A percentile compares a stretch with the other conserved stretches of the same genome.
phyloP scores from a whole-genome alignment of 2,797 vertebrate genomes.

The Xenopus petersii region DNA sequence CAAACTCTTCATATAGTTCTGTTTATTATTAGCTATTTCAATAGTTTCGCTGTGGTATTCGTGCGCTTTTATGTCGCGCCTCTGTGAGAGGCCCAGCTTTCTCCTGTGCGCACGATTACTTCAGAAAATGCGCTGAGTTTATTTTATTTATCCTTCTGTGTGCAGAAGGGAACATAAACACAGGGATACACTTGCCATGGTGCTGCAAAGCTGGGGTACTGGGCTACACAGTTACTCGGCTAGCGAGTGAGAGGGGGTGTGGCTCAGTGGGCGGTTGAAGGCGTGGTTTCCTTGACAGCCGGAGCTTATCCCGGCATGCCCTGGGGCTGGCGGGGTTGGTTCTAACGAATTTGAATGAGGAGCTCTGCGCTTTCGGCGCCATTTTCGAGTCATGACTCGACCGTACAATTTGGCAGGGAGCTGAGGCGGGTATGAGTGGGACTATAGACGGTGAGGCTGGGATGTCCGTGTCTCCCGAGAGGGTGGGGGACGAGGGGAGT shows the following conservation, averaged over 20 bases:
- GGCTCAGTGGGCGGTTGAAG: not conserved
- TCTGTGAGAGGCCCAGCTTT: no score
- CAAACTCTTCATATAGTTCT: no score
- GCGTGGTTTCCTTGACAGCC: constrained; percentile 51
- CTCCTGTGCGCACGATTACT: no score
- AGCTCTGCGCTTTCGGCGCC: constrained; percentile 93
- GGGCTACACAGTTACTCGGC: no score
- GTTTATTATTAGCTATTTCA: no score
- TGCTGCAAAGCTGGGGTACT: no score
- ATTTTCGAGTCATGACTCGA: constrained; percentile 93
- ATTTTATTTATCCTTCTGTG: no score
- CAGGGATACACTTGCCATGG: no score
- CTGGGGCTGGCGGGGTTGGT: constrained; percentile 74
- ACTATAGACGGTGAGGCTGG: constrained; percentile 1
- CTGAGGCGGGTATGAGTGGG: constrained; percentile 53
- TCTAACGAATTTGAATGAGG: constrained; percentile 98
- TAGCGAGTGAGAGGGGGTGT: not conserved
- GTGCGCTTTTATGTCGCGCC: no score
- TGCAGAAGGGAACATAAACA: no score
- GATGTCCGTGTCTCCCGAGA: not conserved
- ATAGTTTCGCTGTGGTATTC: no score
- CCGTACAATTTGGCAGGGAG: constrained; percentile 69
- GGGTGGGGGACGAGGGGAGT: not conserved
- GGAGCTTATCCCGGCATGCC: constrained; percentile 68
- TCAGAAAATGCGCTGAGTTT: no score